phyloP scores from a whole-genome alignment of 2,797 vertebrate species.

The Chelmon rostratus region DNA sequence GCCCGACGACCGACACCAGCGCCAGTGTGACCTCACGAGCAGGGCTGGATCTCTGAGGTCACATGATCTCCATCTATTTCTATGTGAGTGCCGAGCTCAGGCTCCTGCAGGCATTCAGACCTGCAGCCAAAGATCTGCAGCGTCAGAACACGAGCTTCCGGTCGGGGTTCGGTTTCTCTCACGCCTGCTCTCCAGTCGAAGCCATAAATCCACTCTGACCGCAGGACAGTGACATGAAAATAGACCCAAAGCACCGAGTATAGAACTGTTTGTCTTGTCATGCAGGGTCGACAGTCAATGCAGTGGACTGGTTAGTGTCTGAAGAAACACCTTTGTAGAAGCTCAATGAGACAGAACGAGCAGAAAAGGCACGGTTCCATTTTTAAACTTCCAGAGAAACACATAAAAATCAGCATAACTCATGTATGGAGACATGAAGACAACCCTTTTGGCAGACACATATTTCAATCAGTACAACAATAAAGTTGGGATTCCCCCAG shows the following conservation, averaged over 20 bases:
- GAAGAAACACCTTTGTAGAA: not conserved
- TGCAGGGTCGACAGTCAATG: not conserved
- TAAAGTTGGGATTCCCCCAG: conserved; percentile 17
- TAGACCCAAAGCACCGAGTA: conserved; percentile 18
- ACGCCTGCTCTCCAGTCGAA: not conserved
- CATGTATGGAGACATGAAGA: not conserved
- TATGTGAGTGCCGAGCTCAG: conserved; percentile 24
- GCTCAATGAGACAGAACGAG: not conserved
- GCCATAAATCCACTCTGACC: conserved; percentile 31
- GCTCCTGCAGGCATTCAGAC: conserved; percentile 5
- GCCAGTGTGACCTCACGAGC: conserved; percentile 26
- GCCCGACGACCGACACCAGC: conserved; percentile 12
- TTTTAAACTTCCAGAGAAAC: no score
- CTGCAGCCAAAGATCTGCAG: conserved; percentile 6
- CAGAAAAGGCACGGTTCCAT: not conserved
- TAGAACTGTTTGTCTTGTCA: no score
- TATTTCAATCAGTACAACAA: not conserved
- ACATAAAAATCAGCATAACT: not conserved
- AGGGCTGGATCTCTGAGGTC: conserved; percentile 15
- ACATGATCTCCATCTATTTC: conserved; percentile 29
- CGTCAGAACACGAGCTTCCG: conserved; percentile 60
- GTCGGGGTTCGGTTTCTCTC: conserved; percentile 46
- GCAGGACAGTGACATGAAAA: conserved; percentile 25
- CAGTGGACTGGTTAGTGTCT: not conserved
- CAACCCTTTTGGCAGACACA: not conserved